Evolutionary conservation across 2,113 vertebrate genomes (phyloP).

Genomic region (Passer montanus): DNA sequence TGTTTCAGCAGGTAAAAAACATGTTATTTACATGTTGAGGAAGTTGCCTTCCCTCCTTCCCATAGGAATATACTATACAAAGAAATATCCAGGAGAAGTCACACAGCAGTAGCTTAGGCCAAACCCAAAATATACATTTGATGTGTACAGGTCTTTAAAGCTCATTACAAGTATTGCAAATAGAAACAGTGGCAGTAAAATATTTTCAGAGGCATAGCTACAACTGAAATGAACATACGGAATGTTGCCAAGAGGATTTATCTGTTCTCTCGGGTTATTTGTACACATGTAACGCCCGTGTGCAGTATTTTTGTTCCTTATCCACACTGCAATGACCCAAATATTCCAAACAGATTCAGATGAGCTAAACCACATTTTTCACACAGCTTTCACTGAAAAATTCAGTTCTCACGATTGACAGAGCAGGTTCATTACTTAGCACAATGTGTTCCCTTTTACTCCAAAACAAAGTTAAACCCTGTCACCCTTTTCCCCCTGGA

Average conservation of each 20-base stretch:
- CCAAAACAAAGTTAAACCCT: neutral
- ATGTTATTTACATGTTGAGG: conserved; percentile 71
- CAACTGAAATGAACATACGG: conserved; percentile 35
- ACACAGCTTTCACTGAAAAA: neutral
- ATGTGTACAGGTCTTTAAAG: conserved; percentile 73
- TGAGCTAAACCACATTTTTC: neutral
- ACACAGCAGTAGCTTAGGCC: conserved; percentile 59
- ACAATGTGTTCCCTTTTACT: neutral
- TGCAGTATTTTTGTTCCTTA: neutral
- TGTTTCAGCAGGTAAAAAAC: conserved; percentile 64
- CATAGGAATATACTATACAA: conserved; percentile 53
- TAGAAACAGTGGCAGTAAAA: neutral
- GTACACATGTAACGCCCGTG: neutral
- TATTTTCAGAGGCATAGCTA: conserved; percentile 34
- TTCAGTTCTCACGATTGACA: neutral
- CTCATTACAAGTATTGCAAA: conserved; percentile 67
- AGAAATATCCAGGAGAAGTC: conserved; percentile 56
- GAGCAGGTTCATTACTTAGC: neutral
- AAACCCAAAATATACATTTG: conserved; percentile 76
- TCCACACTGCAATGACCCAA: neutral
- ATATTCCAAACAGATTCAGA: neutral
- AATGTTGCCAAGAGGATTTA: conserved; percentile 21
- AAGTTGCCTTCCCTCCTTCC: conserved; percentile 62
- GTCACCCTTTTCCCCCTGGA: neutral
- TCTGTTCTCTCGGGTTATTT: neutral